Conservation (phyloP, 2,888 invertebrate species). For the Neocrepidodera transversa region DNA sequence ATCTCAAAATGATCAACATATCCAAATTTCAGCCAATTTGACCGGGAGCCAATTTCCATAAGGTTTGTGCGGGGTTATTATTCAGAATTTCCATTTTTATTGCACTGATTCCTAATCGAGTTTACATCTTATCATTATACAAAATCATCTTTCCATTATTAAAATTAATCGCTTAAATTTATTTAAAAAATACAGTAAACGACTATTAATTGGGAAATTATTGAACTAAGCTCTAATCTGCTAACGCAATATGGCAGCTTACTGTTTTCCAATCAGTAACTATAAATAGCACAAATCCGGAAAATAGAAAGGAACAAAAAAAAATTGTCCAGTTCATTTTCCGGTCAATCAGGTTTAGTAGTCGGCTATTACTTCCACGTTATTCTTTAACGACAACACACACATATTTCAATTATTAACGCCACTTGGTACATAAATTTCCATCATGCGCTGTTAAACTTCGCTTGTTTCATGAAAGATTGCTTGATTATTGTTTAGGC, state of each 20-base stretch:
- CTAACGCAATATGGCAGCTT: not conserved
- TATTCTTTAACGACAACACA: conserved; percentile 27
- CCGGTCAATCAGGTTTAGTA: conserved; percentile 28
- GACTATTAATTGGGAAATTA: too few species aligned
- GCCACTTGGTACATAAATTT: conserved; percentile 43
- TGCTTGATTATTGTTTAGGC: conserved; percentile 28
- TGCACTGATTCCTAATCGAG: too few species aligned
- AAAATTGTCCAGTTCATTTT: conserved; percentile 18
- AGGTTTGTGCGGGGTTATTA: too few species aligned
- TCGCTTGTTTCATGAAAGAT: conserved; percentile 19
- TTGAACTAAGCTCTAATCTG: not conserved
- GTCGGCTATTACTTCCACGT: conserved; percentile 26
- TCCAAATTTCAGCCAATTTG: too few species aligned
- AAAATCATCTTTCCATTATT: too few species aligned
- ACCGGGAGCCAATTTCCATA: too few species aligned
- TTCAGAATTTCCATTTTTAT: too few species aligned
- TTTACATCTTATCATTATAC: too few species aligned
- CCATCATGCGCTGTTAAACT: conserved; percentile 36
- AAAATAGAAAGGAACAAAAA: not conserved
- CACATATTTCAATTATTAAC: conserved; percentile 47
- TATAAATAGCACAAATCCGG: not conserved
- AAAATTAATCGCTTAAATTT: too few species aligned
- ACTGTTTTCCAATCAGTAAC: not conserved
- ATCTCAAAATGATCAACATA: too few species aligned
- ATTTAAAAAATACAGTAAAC: too few species aligned